Conservation (phyloP, 2,113 vertebrate species). For the Antennarius striatus region DNA sequence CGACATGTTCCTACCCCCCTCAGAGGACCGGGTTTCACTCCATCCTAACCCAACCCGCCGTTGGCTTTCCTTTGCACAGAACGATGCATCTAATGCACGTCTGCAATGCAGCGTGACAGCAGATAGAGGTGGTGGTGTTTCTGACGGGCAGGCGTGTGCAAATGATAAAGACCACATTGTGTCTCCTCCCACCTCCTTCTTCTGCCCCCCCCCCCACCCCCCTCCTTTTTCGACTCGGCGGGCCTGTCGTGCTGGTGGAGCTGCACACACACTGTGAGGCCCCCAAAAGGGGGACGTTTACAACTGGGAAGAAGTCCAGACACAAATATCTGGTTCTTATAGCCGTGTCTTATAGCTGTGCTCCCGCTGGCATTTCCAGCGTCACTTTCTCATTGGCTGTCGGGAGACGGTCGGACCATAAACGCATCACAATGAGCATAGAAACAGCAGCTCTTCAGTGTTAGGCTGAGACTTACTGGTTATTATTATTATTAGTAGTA, state of each 20-base stretch:
- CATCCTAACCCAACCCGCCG: no score
- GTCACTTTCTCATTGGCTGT: constrained; percentile 62
- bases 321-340: constrained; percentile 78
- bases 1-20: constrained; percentile 55
- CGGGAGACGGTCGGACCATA: constrained; percentile 40
- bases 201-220: constrained; percentile 35
- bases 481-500: no score
- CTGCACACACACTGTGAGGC: constrained; percentile 74
- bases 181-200: constrained; percentile 64
- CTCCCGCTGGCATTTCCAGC: constrained; percentile 56
- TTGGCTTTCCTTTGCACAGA: no score
- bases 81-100: constrained; percentile 23
- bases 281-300: constrained; percentile 80
- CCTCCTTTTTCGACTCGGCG: constrained; percentile 62
- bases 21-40: background rate
- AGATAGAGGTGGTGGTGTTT: constrained; percentile 54
- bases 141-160: constrained; percentile 66
- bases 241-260: constrained; percentile 67
- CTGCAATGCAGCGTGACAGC: constrained; percentile 33
- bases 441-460: constrained; percentile 9
- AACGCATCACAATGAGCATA: constrained; percentile 38
- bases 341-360: constrained; percentile 70
- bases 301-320: constrained; percentile 75
- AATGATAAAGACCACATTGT: constrained; percentile 79
- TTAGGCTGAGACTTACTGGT: background rate